phyloP scores from a whole-genome alignment of 2,113 vertebrate species.

The Orthonyx spaldingii region DNA sequence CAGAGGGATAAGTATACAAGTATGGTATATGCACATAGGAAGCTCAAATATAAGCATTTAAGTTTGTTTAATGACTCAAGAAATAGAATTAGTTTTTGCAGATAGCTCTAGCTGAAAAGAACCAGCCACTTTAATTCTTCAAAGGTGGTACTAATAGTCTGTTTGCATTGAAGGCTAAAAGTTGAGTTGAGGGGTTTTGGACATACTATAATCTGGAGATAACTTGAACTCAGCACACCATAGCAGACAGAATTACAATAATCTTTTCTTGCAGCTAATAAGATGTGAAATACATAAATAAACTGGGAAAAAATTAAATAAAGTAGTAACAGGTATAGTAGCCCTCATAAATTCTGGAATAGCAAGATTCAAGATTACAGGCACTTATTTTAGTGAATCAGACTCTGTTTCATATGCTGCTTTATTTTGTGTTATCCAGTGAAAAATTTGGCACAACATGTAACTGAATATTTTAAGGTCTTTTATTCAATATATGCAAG shows the following conservation, averaged over 20 bases:
- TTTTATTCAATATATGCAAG: neutral
- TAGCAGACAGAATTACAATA: neutral
- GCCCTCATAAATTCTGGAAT: neutral
- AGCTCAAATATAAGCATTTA: neutral
- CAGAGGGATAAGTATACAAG: neutral
- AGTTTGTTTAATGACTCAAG: neutral
- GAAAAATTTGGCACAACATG: neutral
- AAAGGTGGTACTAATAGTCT: neutral
- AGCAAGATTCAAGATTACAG: neutral
- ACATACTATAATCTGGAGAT: conserved; percentile 4
- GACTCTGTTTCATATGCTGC: neutral
- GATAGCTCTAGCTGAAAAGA: conserved; percentile 18
- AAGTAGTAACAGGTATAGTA: neutral
- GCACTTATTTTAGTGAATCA: neutral
- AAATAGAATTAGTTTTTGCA: neutral
- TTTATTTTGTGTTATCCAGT: neutral
- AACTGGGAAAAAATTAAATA: neutral
- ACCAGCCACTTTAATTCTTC: neutral
- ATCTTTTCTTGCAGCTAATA: neutral
- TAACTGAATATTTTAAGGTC: neutral
- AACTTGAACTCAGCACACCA: neutral
- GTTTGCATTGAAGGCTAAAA: conserved; percentile 10
- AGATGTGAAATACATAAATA: neutral
- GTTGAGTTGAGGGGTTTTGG: neutral
- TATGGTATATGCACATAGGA: neutral